phyloP scores from a whole-genome alignment of 2,888 invertebrate species.

The Caenorhabditis afra region DNA sequence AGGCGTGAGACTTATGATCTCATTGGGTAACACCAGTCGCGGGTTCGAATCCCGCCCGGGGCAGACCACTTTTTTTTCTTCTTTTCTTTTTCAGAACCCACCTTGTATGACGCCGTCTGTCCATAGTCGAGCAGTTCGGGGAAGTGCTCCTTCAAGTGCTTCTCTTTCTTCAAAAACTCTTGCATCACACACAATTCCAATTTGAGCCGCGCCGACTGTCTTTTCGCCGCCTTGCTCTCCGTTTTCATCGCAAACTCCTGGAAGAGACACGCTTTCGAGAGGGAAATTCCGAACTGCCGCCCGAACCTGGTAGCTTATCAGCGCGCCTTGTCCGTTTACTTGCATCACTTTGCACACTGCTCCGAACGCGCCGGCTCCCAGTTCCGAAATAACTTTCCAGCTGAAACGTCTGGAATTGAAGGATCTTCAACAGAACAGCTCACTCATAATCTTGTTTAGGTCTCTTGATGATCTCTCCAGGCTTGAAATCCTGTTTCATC shows the following conservation, averaged over 20 bases:
- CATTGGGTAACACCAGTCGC: constrained; percentile 39
- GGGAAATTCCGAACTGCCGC: neutral
- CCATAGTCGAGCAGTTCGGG: constrained; percentile 49
- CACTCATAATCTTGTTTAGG: constrained; percentile 46
- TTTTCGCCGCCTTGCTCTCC: constrained; percentile 36
- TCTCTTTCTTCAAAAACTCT: constrained; percentile 23
- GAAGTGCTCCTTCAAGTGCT: constrained; percentile 31
- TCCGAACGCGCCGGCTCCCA: constrained; percentile 59
- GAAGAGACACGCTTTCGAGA: neutral
- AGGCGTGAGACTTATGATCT: constrained; percentile 43
- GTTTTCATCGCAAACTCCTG: constrained; percentile 56
- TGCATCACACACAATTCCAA: constrained; percentile 59
- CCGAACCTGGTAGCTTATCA: constrained; percentile 23
- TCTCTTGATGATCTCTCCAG: constrained; percentile 51
- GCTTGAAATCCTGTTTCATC: constrained; percentile 31
- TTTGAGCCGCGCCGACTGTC: constrained; percentile 44
- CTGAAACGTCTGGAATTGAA: too few species aligned
- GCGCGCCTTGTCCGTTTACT: constrained; percentile 28
- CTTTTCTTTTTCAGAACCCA: neutral
- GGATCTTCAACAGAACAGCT: too few species aligned
- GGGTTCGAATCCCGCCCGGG: constrained; percentile 48
- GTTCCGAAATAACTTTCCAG: constrained; percentile 46
- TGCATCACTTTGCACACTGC: constrained; percentile 58
- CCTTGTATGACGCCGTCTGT: constrained; percentile 35
- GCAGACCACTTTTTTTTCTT: constrained; percentile 1